phyloP scores from a whole-genome alignment of 2,888 invertebrate genomes.

The Holacanthella duospinosa region DNA sequence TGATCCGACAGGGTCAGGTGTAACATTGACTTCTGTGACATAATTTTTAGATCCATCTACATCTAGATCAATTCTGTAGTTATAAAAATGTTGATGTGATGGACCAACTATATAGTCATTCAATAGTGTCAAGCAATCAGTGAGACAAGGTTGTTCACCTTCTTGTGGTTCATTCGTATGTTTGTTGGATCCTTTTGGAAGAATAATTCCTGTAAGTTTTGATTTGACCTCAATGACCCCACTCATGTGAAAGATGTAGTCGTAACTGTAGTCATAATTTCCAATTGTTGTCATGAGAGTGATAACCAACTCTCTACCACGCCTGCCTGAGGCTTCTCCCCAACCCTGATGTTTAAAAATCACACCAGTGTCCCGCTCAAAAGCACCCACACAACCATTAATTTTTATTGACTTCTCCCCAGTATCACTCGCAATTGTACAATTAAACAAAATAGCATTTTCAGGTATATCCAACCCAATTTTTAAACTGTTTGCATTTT shows the following conservation, averaged over 20 bases:
- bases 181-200: neutral
- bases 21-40: neutral
- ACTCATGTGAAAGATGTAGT: constrained; percentile 7
- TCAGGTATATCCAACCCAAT: neutral
- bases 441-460: neutral
- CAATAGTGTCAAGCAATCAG: neutral
- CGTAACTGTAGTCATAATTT: constrained; percentile 6
- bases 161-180: neutral
- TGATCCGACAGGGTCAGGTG: neutral
- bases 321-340: neutral
- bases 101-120: neutral
- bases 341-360: neutral
- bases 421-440: neutral
- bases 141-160: neutral
- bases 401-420: no score
- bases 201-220: constrained; percentile 4
- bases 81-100: constrained; percentile 6
- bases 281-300: neutral
- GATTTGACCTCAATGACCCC: neutral
- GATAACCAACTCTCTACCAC: neutral
- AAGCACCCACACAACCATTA: neutral
- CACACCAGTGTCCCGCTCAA: neutral
- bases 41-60: neutral
- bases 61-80: neutral
- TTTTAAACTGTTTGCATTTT: neutral